Evolutionary conservation across 30 jellyfish, hydroid and myxozoan species (phyloP).

Genomic region (Aurelia aurita complex sp. Pacific): DNA sequence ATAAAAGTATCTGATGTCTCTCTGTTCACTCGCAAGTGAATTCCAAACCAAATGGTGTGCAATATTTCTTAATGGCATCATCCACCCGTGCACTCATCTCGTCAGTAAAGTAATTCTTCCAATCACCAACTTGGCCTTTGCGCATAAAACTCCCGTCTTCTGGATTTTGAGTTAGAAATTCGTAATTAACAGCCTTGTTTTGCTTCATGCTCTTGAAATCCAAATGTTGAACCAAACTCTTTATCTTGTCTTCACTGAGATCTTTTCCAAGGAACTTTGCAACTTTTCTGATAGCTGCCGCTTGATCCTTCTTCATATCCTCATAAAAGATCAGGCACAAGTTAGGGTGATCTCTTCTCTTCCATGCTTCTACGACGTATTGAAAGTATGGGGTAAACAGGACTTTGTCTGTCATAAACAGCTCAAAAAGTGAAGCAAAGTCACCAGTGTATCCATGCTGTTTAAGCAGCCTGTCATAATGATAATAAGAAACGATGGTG

Average conservation of each 20-base stretch:
- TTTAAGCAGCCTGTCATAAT: no score
- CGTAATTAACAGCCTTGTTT: not conserved
- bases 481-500: no score
- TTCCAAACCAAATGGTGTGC: not conserved
- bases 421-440: no score
- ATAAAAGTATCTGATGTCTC: no score
- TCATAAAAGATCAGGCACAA: not conserved
- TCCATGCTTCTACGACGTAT: no score
- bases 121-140: no score
- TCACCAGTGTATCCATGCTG: no score
- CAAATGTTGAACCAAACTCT: not conserved
- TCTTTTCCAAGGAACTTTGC: not conserved
- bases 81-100: slow-evolving; percentile 16
- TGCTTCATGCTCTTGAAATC: slow-evolving; percentile 11
- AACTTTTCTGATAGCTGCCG: not conserved
- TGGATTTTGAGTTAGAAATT: not conserved
- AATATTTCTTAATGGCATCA: slow-evolving; percentile 4
- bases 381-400: no score
- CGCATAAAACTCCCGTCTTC: not conserved
- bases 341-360: no score
- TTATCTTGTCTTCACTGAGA: not conserved
- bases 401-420: no score
- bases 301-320: slow-evolving; percentile 8
- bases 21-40: not conserved
- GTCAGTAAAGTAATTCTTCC: not conserved